These are phyloP conservation scores for Barnardius zonarius DNA, from an alignment of 2,113 vertebrate species.

Conservation along the genomic window DNA sequence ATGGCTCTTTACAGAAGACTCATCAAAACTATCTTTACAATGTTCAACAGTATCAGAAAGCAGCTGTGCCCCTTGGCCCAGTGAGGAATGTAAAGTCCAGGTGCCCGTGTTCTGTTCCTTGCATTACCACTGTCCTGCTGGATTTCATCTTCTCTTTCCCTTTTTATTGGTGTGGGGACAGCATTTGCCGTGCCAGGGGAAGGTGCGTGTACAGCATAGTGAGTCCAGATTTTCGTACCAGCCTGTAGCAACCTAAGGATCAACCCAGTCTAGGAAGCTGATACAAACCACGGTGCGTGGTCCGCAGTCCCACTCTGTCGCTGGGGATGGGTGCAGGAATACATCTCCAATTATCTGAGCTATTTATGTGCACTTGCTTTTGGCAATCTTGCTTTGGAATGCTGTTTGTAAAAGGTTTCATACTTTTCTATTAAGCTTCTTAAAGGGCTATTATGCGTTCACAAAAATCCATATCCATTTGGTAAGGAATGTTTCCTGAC, in stretches of 20 bases:
- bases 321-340: neutral
- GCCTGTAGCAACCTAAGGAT: neutral
- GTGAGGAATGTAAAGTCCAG: neutral
- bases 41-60: neutral
- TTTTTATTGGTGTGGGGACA: neutral
- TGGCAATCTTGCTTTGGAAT: slow-evolving; percentile 62
- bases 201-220: neutral
- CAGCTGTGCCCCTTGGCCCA: neutral
- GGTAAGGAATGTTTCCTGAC: slow-evolving; percentile 44
- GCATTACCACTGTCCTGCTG: neutral
- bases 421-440: slow-evolving; percentile 63
- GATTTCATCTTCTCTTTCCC: neutral
- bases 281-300: neutral
- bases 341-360: slow-evolving; percentile 43
- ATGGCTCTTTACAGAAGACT: neutral
- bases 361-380: slow-evolving; percentile 69
- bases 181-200: neutral
- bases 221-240: neutral
- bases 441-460: slow-evolving; percentile 61
- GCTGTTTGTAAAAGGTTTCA: slow-evolving; percentile 57
- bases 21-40: neutral
- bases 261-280: neutral
- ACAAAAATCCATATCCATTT: slow-evolving; percentile 63
- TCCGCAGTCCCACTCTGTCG: neutral
- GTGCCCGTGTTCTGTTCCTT: neutral